Percentiles rank a stretch among this genome's conserved stretches.
These are phyloP conservation scores for Watsonalla binaria DNA, from an alignment of 2,888 invertebrate genomes.

Conservation along the genomic window DNA sequence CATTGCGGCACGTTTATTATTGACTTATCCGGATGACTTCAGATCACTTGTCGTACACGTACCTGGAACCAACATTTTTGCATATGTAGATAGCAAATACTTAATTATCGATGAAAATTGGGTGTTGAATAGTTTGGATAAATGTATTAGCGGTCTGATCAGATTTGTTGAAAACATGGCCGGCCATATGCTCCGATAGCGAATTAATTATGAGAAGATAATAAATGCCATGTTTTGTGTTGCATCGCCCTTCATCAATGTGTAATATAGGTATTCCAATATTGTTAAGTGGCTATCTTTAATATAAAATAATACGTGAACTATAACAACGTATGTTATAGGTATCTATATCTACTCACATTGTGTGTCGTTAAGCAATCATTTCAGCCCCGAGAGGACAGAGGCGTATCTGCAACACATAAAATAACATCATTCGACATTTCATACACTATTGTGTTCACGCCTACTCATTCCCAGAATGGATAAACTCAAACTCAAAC, in stretches of 20 bases:
- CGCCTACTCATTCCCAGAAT: too few species aligned
- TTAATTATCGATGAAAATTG: too few species aligned
- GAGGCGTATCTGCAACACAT: background rate
- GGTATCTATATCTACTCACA: background rate
- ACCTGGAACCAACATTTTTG: constrained; percentile 26
- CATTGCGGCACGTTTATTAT: constrained; percentile 29
- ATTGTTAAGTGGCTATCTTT: too few species aligned
- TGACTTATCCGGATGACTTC: constrained; percentile 8
- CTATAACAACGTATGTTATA: too few species aligned
- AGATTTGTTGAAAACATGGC: background rate
- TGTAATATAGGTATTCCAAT: background rate
- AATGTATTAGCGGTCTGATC: background rate
- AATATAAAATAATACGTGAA: too few species aligned
- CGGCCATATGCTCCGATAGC: background rate
- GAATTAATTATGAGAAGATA: background rate
- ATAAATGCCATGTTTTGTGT: background rate
- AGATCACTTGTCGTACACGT: constrained; percentile 7
- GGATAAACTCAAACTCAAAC: too few species aligned
- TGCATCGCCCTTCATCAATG: background rate
- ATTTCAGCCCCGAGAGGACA: background rate
- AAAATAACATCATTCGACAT: background rate
- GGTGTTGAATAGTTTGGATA: background rate
- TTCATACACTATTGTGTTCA: too few species aligned
- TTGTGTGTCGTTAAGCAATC: background rate
- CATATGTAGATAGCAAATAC: background rate